These are phyloP conservation scores for Monoplex corrugatus DNA, from an alignment of 2,888 invertebrate species.

Conservation along the genomic window DNA sequence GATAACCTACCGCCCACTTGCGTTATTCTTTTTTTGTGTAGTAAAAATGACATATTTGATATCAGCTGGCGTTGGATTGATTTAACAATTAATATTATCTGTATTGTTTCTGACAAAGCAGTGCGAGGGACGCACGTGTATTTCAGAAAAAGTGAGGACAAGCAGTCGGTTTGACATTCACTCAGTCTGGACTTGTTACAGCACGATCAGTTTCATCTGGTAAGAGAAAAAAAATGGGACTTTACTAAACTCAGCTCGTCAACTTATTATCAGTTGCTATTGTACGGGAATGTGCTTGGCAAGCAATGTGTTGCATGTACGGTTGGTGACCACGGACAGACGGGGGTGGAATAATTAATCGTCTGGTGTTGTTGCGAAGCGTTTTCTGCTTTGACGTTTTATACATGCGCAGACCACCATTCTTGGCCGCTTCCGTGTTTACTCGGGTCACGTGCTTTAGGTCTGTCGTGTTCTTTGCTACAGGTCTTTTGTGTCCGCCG, in stretches of 20 bases:
- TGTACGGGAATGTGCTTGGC: conserved; percentile 31
- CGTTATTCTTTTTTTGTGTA: not conserved
- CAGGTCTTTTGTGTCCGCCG: not conserved
- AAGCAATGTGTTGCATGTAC: conserved; percentile 36
- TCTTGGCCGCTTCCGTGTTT: conserved; percentile 48
- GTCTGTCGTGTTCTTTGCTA: conserved; percentile 45
- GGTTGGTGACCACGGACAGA: not conserved
- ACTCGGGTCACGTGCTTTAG: conserved; percentile 45
- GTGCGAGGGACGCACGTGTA: not conserved
- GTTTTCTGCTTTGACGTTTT: conserved; percentile 36
- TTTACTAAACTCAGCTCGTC: not conserved
- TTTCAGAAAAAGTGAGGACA: conserved; percentile 12
- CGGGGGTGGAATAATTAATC: conserved; percentile 43
- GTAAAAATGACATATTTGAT: not conserved
- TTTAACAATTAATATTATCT: not conserved
- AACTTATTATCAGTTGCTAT: not conserved
- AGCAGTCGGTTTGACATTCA: conserved; percentile 31
- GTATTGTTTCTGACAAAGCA: not conserved
- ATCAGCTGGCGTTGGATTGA: not conserved
- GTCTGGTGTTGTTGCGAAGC: conserved; percentile 34
- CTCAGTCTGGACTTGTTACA: conserved; percentile 47
- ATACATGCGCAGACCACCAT: conserved; percentile 50
- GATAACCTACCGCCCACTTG: conserved; percentile 38
- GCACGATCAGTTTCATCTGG: conserved; percentile 35
- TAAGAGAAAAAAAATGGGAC: conserved; percentile 38